Conservation (phyloP, 2,888 invertebrate species). For the Trissonchulus sp. region DNA sequence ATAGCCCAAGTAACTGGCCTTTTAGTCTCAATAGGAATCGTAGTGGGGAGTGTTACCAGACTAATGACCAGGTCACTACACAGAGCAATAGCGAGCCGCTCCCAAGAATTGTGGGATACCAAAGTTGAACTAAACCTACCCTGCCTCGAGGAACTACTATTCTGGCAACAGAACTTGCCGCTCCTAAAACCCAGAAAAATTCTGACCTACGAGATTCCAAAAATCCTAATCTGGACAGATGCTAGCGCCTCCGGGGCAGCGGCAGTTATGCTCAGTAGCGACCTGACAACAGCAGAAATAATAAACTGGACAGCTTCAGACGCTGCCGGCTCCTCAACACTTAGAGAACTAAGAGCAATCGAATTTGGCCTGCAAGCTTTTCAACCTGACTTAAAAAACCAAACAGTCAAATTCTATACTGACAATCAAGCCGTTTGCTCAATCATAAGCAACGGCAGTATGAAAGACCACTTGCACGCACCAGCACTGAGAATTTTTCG, state of each 20-base stretch:
- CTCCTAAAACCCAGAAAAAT: not conserved
- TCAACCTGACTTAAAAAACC: not conserved
- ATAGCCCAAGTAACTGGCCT: not conserved
- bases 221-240: not conserved
- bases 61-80: not conserved
- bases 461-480: not conserved
- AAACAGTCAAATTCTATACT: not conserved
- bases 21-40: not conserved
- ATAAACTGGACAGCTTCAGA: not conserved
- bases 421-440: not conserved
- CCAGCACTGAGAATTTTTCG: slow-evolving; percentile 4
- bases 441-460: not conserved
- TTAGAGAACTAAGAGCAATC: not conserved
- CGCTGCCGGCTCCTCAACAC: not conserved
- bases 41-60: not conserved
- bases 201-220: not conserved
- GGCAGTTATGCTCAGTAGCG: not conserved
- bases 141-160: not conserved
- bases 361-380: not conserved
- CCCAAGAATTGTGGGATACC: slow-evolving; percentile 1
- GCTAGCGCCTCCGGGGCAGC: slow-evolving; percentile 3
- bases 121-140: not conserved
- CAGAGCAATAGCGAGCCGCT: not conserved
- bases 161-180: not conserved
- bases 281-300: not conserved